phyloP scores from a whole-genome alignment of 2,797 vertebrate species.

The Carapus acus region DNA sequence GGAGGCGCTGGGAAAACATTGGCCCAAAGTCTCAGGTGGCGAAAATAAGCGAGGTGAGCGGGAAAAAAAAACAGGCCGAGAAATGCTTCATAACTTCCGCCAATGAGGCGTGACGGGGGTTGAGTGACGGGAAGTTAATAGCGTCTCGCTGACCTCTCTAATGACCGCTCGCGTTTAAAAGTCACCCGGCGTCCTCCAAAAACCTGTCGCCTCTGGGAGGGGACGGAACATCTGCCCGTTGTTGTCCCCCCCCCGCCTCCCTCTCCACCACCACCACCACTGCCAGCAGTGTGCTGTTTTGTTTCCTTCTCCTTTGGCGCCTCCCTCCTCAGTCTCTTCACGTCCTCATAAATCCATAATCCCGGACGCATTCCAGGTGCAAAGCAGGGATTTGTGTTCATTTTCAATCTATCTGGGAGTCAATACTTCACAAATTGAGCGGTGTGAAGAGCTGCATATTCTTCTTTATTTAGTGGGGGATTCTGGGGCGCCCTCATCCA shows the following conservation, averaged over 20 bases:
- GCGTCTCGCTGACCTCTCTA: conserved; percentile 47
- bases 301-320: conserved; percentile 12
- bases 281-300: too few relatives aligned
- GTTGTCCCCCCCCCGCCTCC: too few relatives aligned
- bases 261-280: too few relatives aligned
- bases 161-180: conserved; percentile 59
- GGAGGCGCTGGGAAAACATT: conserved; percentile 64
- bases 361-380: conserved; percentile 29
- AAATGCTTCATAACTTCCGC: conserved; percentile 52
- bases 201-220: too few relatives aligned
- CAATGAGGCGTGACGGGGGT: conserved; percentile 60
- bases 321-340: neutral
- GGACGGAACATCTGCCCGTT: too few relatives aligned
- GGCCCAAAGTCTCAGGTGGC: conserved; percentile 59
- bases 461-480: conserved; percentile 38
- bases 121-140: conserved; percentile 61
- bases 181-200: conserved; percentile 42
- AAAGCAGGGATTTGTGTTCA: conserved; percentile 43
- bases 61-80: conserved; percentile 58
- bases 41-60: conserved; percentile 62
- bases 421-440: conserved; percentile 35
- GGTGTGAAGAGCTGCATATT: conserved; percentile 31
- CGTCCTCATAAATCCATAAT: conserved; percentile 22
- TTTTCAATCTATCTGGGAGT: conserved; percentile 44
- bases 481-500: conserved; percentile 32